Conservation (phyloP, 2,797 vertebrate species). For the Acanthurus tractus region DNA sequence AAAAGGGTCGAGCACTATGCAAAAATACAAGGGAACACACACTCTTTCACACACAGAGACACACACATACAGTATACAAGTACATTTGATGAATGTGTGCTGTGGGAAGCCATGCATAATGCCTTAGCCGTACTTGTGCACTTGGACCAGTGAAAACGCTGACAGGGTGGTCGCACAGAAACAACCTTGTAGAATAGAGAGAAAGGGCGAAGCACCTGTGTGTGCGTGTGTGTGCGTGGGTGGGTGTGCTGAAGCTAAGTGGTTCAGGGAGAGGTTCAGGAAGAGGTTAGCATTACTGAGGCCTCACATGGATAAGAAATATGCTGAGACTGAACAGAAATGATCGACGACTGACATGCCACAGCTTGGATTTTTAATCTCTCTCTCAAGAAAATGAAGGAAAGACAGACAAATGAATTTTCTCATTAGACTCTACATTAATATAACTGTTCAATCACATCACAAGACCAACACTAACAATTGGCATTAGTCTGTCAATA, state of each 20-base stretch:
- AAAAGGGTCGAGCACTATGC: conserved; percentile 49
- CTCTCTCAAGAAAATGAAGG: background rate
- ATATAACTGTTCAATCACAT: background rate
- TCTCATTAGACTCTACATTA: background rate
- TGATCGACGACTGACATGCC: conserved; percentile 42
- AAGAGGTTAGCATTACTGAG: conserved; percentile 54
- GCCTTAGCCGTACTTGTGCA: conserved; percentile 31
- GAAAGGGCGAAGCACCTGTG: conserved; percentile 30
- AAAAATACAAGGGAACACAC: background rate
- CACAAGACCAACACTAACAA: background rate
- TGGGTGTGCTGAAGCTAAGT: conserved; percentile 27
- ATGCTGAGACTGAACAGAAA: conserved; percentile 49
- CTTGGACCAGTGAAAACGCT: conserved; percentile 37
- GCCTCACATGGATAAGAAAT: conserved; percentile 39
- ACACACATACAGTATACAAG: background rate
- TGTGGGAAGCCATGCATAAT: conserved; percentile 34
- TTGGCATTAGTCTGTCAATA: background rate
- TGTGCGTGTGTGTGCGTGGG: conserved; percentile 12
- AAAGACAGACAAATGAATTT: background rate
- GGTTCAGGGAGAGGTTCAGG: conserved; percentile 38
- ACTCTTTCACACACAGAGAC: background rate
- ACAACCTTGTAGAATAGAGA: conserved; percentile 37
- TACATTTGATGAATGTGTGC: conserved; percentile 37
- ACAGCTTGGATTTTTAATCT: conserved; percentile 32
- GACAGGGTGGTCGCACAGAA: conserved; percentile 35